These are phyloP conservation scores for Chironomus tentans DNA, from an alignment of 2,888 invertebrate species.

Conservation along the genomic window DNA sequence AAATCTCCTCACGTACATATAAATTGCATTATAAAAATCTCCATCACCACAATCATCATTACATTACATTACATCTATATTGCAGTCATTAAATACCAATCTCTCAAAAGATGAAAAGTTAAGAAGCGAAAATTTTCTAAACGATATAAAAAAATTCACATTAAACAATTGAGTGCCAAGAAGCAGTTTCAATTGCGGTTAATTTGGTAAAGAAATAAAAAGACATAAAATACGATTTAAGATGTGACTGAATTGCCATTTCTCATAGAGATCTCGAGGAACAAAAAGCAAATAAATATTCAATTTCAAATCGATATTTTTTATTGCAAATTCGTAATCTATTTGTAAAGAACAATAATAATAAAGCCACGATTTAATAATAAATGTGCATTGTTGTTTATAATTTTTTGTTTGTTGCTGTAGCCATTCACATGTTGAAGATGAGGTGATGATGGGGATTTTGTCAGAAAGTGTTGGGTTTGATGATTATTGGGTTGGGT, in stretches of 20 bases:
- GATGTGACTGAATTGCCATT: not conserved
- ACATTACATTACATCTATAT: too few species aligned
- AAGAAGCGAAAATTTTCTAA: too few species aligned
- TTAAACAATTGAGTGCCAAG: too few species aligned
- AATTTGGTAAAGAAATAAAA: not conserved
- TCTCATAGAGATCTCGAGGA: not conserved
- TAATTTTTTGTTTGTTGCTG: not conserved
- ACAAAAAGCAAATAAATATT: conserved; percentile 20
- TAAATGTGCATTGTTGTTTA: conserved; percentile 9
- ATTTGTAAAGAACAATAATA: not conserved
- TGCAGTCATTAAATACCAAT: too few species aligned
- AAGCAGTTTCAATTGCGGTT: not conserved
- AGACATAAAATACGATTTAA: too few species aligned
- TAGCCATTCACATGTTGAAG: not conserved
- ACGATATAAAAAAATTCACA: too few species aligned
- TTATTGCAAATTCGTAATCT: not conserved
- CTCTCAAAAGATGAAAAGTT: too few species aligned
- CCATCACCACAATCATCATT: too few species aligned
- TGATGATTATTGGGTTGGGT: too few species aligned
- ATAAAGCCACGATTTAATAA: conserved; percentile 24
- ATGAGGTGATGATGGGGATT: not conserved
- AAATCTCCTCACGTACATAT: too few species aligned
- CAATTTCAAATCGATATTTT: conserved; percentile 10
- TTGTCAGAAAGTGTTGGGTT: not conserved
- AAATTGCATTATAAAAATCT: too few species aligned